These are phyloP conservation scores for Petrolisthes cinctipes DNA, from an alignment of 2,888 invertebrate species.

Conservation along the genomic window DNA sequence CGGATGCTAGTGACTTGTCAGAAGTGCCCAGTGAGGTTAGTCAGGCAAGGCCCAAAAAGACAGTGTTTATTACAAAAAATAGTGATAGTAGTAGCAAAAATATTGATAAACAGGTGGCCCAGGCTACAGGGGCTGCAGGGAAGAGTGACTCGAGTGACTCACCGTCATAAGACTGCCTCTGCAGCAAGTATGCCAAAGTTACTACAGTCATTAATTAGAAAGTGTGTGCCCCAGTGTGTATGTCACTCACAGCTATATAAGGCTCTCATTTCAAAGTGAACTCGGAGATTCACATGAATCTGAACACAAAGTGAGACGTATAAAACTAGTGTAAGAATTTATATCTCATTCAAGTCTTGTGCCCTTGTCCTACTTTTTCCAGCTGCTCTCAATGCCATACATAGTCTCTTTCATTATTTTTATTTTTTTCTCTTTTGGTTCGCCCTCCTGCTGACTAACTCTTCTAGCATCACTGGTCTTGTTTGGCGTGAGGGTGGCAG, in stretches of 20 bases:
- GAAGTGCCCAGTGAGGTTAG: not conserved
- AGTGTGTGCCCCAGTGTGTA: constrained; percentile 7
- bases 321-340: no score
- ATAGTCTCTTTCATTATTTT: not conserved
- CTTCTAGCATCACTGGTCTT: no score
- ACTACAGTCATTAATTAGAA: constrained; percentile 55
- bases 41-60: constrained; percentile 6
- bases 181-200: constrained; percentile 54
- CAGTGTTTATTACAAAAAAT: constrained; percentile 9
- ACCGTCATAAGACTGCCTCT: constrained; percentile 1
- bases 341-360: no score
- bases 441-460: no score
- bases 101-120: not conserved
- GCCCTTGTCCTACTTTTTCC: no score
- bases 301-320: not conserved
- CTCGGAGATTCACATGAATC: not conserved
- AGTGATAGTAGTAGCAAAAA: constrained; percentile 47
- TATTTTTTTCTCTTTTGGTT: not conserved
- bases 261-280: not conserved
- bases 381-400: no score
- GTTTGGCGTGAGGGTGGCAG: no score
- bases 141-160: constrained; percentile 1
- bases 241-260: not conserved
- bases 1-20: constrained; percentile 25
- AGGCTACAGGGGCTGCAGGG: not conserved